Evolutionary conservation across 2,797 vertebrate species (phyloP), one percentile per base, ranked within the genome.

Genomic region (Alosa sapidissima): DNA sequence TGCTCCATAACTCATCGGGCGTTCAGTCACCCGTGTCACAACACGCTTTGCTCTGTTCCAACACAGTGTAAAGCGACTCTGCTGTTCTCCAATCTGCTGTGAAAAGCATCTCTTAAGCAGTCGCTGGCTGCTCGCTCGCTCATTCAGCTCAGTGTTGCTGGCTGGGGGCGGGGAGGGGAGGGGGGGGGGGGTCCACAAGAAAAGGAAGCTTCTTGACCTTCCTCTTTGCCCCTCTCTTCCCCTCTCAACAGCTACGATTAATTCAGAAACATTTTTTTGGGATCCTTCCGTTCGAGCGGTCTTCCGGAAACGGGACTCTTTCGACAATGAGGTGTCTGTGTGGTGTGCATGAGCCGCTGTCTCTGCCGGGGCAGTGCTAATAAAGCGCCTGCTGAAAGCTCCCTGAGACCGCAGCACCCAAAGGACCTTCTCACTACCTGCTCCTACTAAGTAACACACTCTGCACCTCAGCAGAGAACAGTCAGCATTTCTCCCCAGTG

Each of bases 301-400:
- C 88, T 86, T 88, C 89, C 89, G 86, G 87, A 89, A 85, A 87
- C 88, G 83, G 86, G 4, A 85, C 68, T 87, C 85, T 65, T 82
- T 86, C 81, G 49, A 88, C 87, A 87, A 82, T 86, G 84, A 78
- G 87, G 78, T 82, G 83, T 88, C 88, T 89, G 88, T 90, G 82
- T 47, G 62, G 36, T 47, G 72, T 9, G 36, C 41, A 41, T 78
- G 72, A 78, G 11, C 5, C 65, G 83, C 83, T 85, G 87, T 87
- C 49, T 33, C 84, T 84, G 84, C 85, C 88, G 83, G 85, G 86
- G 55, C 78, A 82, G 45, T 55, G 87, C 90, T 95, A 95, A 95
- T 95, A 94, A 94, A 91, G 89, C 89, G 91, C 91, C 89, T 91
- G 95, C 86, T 94, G 94, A 95, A 90, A 90, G 94, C 95, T 86